phyloP scores from a whole-genome alignment of 2,888 invertebrate species.

The Blastobasis adustella region DNA sequence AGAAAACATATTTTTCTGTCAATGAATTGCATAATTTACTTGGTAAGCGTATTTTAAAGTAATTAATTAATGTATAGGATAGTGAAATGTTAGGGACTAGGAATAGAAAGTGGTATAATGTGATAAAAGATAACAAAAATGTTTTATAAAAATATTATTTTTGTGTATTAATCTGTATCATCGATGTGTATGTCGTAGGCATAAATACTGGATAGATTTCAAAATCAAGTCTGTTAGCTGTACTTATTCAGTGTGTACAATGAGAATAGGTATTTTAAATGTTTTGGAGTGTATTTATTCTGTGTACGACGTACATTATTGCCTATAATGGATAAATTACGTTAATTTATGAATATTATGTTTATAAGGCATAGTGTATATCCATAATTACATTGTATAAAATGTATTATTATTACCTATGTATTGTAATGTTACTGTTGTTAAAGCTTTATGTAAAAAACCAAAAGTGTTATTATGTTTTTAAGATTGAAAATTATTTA shows the following conservation, averaged over 20 bases:
- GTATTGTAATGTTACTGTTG: slow-evolving; percentile 66
- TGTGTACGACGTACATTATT: slow-evolving; percentile 2
- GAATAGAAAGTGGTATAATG: slow-evolving; percentile 46
- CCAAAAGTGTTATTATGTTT: slow-evolving; percentile 73
- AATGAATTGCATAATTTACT: slow-evolving; percentile 64
- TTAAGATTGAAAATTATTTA: slow-evolving; percentile 45
- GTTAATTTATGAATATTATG: slow-evolving; percentile 24
- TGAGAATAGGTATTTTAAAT: no score
- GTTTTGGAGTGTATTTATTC: neutral
- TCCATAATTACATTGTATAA: slow-evolving; percentile 41
- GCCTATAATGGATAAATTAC: slow-evolving; percentile 21
- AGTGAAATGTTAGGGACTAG: slow-evolving; percentile 28
- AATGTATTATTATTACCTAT: slow-evolving; percentile 47
- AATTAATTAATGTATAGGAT: slow-evolving; percentile 26
- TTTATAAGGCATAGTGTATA: slow-evolving; percentile 32
- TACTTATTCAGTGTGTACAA: no score
- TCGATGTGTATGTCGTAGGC: slow-evolving; percentile 15
- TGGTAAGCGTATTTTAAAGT: slow-evolving; percentile 30
- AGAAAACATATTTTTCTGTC: slow-evolving; percentile 47
- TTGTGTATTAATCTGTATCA: slow-evolving; percentile 45
- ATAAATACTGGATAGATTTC: neutral
- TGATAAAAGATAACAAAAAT: slow-evolving; percentile 37
- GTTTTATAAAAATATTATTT: slow-evolving; percentile 40
- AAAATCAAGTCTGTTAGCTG: no score
- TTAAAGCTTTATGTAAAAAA: slow-evolving; percentile 69